These are phyloP conservation scores for Danio aesculapii DNA, from an alignment of 2,797 vertebrate species.

Conservation along the genomic window DNA sequence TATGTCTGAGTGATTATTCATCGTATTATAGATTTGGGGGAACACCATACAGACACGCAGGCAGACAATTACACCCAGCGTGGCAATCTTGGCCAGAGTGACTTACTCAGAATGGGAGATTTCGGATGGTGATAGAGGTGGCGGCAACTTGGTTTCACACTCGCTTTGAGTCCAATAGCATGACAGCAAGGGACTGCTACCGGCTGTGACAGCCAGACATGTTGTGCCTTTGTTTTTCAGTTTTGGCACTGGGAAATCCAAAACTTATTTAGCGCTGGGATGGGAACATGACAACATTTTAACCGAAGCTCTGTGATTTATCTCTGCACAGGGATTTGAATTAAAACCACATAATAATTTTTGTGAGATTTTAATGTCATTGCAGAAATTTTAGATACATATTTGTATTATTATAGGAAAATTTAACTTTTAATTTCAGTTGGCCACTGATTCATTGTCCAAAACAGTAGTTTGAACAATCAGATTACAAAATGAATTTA, in stretches of 20 bases:
- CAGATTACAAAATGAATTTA: not conserved
- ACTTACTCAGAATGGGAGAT: constrained; percentile 30
- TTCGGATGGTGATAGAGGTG: constrained; percentile 30
- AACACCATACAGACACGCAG: constrained; percentile 61
- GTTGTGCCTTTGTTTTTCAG: constrained; percentile 9
- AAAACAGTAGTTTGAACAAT: not conserved
- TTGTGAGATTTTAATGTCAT: not conserved
- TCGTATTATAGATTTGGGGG: constrained; percentile 66
- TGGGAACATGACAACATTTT: constrained; percentile 21
- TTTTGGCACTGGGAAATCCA: constrained; percentile 20
- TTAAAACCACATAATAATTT: not conserved
- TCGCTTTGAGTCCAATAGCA: constrained; percentile 18
- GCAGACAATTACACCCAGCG: constrained; percentile 62
- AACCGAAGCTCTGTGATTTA: not conserved
- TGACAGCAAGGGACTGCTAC: constrained; percentile 20
- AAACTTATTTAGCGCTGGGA: constrained; percentile 28
- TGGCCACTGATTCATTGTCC: not conserved
- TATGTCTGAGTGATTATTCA: constrained; percentile 67
- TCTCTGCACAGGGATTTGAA: not conserved
- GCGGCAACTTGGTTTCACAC: constrained; percentile 31
- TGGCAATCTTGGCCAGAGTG: constrained; percentile 16
- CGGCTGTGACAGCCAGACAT: constrained; percentile 16
- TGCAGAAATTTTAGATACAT: not conserved
- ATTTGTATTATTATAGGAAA: not conserved
- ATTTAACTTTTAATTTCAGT: not conserved